phyloP scores from a whole-genome alignment of 2,113 vertebrate genomes.

The Petrocephalus zakoni region DNA sequence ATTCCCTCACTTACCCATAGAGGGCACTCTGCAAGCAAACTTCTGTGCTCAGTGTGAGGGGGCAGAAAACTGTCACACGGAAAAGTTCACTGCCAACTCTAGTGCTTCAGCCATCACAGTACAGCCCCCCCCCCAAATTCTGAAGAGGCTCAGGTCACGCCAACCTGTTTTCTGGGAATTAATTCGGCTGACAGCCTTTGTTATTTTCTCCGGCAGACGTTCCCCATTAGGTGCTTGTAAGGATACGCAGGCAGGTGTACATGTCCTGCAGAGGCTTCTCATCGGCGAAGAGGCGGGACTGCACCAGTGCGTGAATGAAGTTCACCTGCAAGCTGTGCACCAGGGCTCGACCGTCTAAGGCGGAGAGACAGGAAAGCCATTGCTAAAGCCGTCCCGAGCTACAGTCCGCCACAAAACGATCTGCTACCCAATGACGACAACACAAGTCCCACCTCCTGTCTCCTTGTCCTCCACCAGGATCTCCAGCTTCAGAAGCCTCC shows the following conservation, averaged over 20 bases:
- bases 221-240: constrained; percentile 42
- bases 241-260: constrained; percentile 99
- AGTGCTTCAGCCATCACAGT: background rate
- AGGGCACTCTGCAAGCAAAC: background rate
- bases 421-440: background rate
- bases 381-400: background rate
- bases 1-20: background rate
- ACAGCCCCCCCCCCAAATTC: background rate
- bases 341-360: constrained; percentile 82
- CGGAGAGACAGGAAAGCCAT: background rate
- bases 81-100: background rate
- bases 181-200: too few species aligned
- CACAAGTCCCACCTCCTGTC: constrained; percentile 80
- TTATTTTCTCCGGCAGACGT: too few species aligned
- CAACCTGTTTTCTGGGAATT: too few species aligned
- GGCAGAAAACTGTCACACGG: background rate
- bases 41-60: too few species aligned
- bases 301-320: constrained; percentile 95
- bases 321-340: constrained; percentile 96
- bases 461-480: constrained; percentile 97
- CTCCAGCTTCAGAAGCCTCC: constrained; percentile 93
- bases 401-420: background rate
- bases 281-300: constrained; percentile 92
- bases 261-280: constrained; percentile 98
- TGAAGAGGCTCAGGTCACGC: background rate